These are phyloP conservation scores for Drosophila suboccidentalis DNA, from an alignment of 2,888 invertebrate genomes.

Conservation along the genomic window DNA sequence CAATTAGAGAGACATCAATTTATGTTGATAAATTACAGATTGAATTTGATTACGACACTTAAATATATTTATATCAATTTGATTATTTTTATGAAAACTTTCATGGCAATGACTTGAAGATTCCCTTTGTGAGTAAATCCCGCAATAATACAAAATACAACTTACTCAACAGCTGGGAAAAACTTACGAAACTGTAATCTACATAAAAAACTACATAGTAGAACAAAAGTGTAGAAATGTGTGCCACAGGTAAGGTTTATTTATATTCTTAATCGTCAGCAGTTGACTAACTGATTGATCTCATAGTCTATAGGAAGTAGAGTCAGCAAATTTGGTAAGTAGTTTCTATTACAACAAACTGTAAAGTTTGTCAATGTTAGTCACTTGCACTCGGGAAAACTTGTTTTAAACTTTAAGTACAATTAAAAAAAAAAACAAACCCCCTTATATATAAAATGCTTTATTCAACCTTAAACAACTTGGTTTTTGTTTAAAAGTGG, in stretches of 20 bases:
- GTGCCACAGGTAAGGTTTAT: not conserved
- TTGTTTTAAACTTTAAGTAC: not conserved
- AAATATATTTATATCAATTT: constrained; percentile 7
- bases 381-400: not conserved
- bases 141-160: not conserved
- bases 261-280: not conserved
- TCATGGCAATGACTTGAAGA: constrained; percentile 11
- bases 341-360: not conserved
- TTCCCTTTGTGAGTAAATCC: not conserved
- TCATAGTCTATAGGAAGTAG: not conserved
- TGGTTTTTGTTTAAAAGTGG: not conserved
- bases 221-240: not conserved
- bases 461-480: not conserved
- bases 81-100: constrained; percentile 11
- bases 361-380: not conserved
- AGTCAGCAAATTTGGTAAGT: not conserved
- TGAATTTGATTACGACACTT: constrained; percentile 60
- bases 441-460: not conserved
- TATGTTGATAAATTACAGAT: constrained; percentile 60
- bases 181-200: constrained; percentile 7
- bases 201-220: constrained; percentile 3
- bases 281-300: not conserved
- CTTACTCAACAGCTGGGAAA: not conserved
- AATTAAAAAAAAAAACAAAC: not conserved
- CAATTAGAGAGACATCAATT: constrained; percentile 69